Evolutionary conservation across 2,888 invertebrate genomes (phyloP).

Genomic region (Molorchus minor): DNA sequence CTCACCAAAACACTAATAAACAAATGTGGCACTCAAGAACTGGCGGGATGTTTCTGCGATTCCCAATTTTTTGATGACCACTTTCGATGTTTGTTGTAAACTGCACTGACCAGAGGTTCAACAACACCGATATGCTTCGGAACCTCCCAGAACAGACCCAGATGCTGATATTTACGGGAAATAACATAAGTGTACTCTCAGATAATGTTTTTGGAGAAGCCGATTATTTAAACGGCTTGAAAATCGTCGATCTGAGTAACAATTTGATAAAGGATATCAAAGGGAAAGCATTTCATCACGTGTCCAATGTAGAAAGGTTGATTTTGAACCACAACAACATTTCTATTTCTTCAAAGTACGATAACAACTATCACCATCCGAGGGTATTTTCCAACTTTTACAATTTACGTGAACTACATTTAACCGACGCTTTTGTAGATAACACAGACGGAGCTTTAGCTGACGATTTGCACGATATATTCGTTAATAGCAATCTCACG

Average conservation of each 20-base stretch:
- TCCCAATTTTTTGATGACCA: constrained; percentile 64
- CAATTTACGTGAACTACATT: constrained; percentile 74
- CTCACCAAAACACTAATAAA: constrained; percentile 39
- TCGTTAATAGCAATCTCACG: constrained; percentile 73
- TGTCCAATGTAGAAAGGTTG: constrained; percentile 72
- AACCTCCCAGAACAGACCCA: constrained; percentile 73
- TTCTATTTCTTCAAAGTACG: constrained; percentile 67
- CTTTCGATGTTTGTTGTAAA: constrained; percentile 71
- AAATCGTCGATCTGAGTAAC: constrained; percentile 77
- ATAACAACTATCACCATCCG: constrained; percentile 71
- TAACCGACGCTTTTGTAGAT: constrained; percentile 78
- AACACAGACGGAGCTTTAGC: constrained; percentile 70
- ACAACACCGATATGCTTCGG: constrained; percentile 67
- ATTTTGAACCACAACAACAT: constrained; percentile 78
- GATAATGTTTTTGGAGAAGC: constrained; percentile 76
- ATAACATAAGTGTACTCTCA: constrained; percentile 70
- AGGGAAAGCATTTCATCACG: constrained; percentile 80
- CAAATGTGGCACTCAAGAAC: constrained; percentile 49
- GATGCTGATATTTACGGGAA: constrained; percentile 77
- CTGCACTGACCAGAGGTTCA: constrained; percentile 73
- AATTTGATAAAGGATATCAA: constrained; percentile 76
- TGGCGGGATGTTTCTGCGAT: constrained; percentile 67
- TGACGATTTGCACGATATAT: constrained; percentile 75
- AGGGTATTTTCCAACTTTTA: constrained; percentile 75
- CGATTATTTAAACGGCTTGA: constrained; percentile 61